Conservation (phyloP, 2,888 invertebrate species). For the Augiades crinisus region DNA sequence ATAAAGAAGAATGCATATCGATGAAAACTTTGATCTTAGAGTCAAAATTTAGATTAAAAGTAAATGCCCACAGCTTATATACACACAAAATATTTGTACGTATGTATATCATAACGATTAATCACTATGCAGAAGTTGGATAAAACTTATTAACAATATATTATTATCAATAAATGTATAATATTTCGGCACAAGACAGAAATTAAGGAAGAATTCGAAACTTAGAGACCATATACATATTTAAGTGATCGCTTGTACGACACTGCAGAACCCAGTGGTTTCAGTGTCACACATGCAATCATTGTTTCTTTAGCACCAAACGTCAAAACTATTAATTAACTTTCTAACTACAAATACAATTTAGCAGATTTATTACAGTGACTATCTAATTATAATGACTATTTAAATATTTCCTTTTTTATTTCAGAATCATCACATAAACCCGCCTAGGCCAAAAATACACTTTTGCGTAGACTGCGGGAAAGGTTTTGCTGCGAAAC, state of each 20-base stretch:
- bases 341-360: constrained; percentile 55
- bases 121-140: background rate
- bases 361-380: constrained; percentile 37
- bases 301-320: constrained; percentile 71
- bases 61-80: constrained; percentile 20
- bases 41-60: background rate
- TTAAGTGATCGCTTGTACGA: constrained; percentile 27
- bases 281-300: constrained; percentile 32
- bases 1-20: background rate
- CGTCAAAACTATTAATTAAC: constrained; percentile 64
- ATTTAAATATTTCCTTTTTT: constrained; percentile 9
- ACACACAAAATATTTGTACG: constrained; percentile 34
- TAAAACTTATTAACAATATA: background rate
- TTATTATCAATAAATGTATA: background rate
- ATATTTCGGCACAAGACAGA: background rate
- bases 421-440: constrained; percentile 64
- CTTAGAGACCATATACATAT: constrained; percentile 4
- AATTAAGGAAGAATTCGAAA: background rate
- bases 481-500: constrained; percentile 91
- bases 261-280: too few species aligned
- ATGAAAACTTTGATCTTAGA: background rate
- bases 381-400: constrained; percentile 37
- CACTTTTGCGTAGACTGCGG: constrained; percentile 91
- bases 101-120: background rate
- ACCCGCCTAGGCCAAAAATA: constrained; percentile 84